Evolutionary conservation across 2,888 invertebrate genomes (phyloP).

Genomic region (Diarsia brunnea): DNA sequence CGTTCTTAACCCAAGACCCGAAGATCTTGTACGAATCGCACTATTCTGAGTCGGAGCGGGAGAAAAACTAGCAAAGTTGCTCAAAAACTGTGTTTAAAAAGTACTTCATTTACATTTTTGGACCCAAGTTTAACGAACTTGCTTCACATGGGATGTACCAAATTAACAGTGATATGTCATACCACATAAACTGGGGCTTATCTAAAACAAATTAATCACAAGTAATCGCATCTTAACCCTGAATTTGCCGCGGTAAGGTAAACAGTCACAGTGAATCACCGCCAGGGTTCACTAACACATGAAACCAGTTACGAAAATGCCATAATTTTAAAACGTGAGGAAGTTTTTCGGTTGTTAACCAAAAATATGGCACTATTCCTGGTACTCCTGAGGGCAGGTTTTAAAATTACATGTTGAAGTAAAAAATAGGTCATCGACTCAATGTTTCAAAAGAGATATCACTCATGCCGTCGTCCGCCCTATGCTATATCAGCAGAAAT

Average conservation of each 20-base stretch:
- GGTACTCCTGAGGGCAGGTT: conserved; percentile 65
- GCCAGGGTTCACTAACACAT: conserved; percentile 80
- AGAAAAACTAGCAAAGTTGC: conserved; percentile 1
- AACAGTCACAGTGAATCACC: conserved; percentile 81
- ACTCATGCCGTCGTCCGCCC: conserved; percentile 49
- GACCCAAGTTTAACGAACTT: conserved; percentile 52
- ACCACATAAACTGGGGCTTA: conserved; percentile 57
- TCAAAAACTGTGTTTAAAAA: conserved; percentile 1
- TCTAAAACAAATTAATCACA: conserved; percentile 70
- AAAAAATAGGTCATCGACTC: conserved; percentile 59
- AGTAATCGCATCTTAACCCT: conserved; percentile 56
- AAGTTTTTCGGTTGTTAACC: conserved; percentile 69
- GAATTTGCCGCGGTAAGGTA: conserved; percentile 73
- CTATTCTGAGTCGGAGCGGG: background rate
- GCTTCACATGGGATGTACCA: conserved; percentile 34
- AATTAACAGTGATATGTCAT: conserved; percentile 56
- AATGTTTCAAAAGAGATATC: conserved; percentile 44
- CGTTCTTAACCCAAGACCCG: conserved; percentile 1
- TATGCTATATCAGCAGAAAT: conserved; percentile 25
- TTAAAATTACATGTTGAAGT: conserved; percentile 45
- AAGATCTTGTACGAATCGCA: conserved; percentile 7
- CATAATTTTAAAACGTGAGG: conserved; percentile 73
- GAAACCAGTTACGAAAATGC: conserved; percentile 82
- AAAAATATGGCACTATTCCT: conserved; percentile 76
- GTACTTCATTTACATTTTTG: conserved; percentile 10